Conservation (phyloP, 2,797 vertebrate species). For the Sebastes taczanowskii region DNA sequence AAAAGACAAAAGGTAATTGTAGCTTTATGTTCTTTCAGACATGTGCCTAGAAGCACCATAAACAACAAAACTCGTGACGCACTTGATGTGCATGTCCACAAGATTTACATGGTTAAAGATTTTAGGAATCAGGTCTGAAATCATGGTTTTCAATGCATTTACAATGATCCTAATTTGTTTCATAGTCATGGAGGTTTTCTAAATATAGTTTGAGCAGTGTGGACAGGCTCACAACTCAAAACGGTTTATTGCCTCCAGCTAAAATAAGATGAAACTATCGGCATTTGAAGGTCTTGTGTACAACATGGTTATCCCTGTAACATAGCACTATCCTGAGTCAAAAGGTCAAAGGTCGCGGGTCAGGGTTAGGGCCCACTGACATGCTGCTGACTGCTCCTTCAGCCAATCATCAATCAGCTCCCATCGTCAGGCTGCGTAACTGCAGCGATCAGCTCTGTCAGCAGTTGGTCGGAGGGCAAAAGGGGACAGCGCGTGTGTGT, state of each 20-base stretch:
- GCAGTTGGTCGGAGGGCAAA: slow-evolving; percentile 44
- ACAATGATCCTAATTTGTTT: background rate
- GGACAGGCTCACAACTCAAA: background rate
- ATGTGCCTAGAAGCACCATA: background rate
- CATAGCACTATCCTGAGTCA: slow-evolving; percentile 30
- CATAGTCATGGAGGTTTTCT: background rate
- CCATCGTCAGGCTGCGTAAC: background rate
- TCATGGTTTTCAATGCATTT: background rate
- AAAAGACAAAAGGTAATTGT: background rate
- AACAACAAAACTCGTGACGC: background rate
- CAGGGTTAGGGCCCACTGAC: slow-evolving; percentile 33
- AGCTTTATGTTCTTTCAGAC: background rate
- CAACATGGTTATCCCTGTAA: background rate
- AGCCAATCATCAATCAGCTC: slow-evolving; percentile 63
- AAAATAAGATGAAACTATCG: slow-evolving; percentile 17
- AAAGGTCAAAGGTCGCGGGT: slow-evolving; percentile 40
- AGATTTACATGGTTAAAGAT: background rate
- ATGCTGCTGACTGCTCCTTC: slow-evolving; percentile 54
- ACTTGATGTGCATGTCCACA: background rate
- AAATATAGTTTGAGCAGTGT: background rate
- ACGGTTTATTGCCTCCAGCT: slow-evolving; percentile 15
- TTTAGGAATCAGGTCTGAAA: background rate
- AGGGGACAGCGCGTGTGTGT: background rate
- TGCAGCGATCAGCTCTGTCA: slow-evolving; percentile 56
- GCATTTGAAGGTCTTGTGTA: slow-evolving; percentile 1